Evolutionary conservation across 2,113 vertebrate species (phyloP), one percentile per base, ranked within the genome.

Genomic region (Gymnocephalus cernua): DNA sequence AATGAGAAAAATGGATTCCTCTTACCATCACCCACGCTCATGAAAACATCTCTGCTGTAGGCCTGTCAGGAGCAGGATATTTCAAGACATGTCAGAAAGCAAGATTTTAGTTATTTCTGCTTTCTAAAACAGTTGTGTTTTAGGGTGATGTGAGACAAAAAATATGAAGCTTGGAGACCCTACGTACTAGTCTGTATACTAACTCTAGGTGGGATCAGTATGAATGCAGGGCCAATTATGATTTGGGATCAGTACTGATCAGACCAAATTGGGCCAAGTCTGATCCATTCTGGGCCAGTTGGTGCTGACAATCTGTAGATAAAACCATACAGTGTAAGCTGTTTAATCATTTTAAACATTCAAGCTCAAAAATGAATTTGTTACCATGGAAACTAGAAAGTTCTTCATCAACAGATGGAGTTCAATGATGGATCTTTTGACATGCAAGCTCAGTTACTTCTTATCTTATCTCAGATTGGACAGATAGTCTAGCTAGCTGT

Each of bases 1-100:
- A 87, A 86, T 86, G 59, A 79, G 78, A 87, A 86, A 84, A 86
- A 85, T 85, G 10, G 59, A 89, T 86, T 90, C 74, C 74, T 86
- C 68, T 68, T 66, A 66, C 44, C 27, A 45, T 50, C 44, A 48
- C 61, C 67, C 68, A 51, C 32, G 19, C 73, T 88, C 38, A 80
- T 69, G 54, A 80, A 89, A 67, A 79, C 48, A 54, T 80, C 75
- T 82, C 47, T 16, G 10, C 71, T 75, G n/a, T 32, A 45, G 23
- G 45, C 15, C 38, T 80, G 64, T 64, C 65, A 76, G 54, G 21
- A 77, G 59, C 57, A 44, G 51, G 63, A 50, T 74, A 47, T 69
- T 57, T 77, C 25, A 32, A 35, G 21, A 67, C 56, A 74, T 81
- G 65, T 45, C n/a, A 18, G 64, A 74, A 32, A 63, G 23, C 54